These are phyloP conservation scores for Tychaedon coryphoeus DNA, from an alignment of 2,113 vertebrate genomes.

Conservation along the genomic window DNA sequence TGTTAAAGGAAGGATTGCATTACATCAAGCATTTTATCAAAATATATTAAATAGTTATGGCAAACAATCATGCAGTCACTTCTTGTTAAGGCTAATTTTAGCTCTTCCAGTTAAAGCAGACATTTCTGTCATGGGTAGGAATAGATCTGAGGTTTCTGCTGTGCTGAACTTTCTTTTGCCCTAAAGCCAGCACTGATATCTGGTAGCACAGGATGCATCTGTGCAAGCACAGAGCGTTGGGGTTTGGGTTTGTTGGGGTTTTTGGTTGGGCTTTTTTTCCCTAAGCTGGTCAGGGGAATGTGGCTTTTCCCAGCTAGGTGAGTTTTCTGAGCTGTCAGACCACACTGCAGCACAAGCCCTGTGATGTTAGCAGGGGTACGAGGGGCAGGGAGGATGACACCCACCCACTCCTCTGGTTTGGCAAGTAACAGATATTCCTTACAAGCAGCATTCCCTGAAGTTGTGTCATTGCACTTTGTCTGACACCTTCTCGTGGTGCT, in stretches of 20 bases:
- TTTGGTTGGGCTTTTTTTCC: background rate
- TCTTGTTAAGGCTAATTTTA: background rate
- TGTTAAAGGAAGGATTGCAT: background rate
- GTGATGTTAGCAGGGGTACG: background rate
- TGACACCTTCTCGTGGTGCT: background rate
- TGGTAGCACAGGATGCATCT: background rate
- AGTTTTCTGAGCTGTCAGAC: background rate
- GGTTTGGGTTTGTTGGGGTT: background rate
- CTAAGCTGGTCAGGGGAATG: background rate
- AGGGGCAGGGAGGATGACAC: background rate
- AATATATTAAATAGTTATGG: background rate
- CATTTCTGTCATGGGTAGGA: background rate
- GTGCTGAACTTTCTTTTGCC: background rate
- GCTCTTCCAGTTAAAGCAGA: background rate
- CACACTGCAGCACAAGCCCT: background rate
- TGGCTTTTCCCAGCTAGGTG: background rate
- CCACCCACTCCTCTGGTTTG: background rate
- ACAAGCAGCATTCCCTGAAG: background rate
- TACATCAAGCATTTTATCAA: background rate
- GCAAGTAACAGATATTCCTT: background rate
- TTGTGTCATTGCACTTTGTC: background rate
- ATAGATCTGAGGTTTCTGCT: background rate
- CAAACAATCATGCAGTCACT: background rate
- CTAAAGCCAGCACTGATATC: background rate
- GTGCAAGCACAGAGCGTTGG: background rate